Base-by-base conservation (phyloP, 2,888 invertebrate genomes). In the Cosmia pyralina region DNA sequence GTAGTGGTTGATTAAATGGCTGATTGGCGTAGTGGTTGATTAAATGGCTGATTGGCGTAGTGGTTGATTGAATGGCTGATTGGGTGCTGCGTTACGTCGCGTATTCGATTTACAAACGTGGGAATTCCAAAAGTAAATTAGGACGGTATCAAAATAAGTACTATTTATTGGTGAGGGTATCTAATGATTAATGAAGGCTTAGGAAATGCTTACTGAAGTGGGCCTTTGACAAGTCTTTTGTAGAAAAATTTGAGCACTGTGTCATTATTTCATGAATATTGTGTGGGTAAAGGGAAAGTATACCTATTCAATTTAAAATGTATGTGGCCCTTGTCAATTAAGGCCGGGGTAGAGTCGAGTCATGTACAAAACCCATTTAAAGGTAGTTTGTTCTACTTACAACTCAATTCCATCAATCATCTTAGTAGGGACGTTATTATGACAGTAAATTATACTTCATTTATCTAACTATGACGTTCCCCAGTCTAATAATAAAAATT, bases 281-380 rank as follows among this genome's bases (percentile, higher is more conserved):
- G 5, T 34, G 48, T 63, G 28, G 4, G n/a, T 34, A 46, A 19
- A 28, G 19, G 4, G 28, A 63, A 63, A 17, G n/a, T n/a, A 0
- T 34, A 50, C 50, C 5, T 34, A n/a, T 52, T 34, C 46, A 62
- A 66, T 72, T 57, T 2, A 78, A 41, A 77, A 72, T 77, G 6
- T 52, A 66, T 50, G 28, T 22, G 41, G 3, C 13, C 17, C 4
- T 19, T 7, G 65, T 70, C 60, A 68, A 68, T 72, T 77, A 41
- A 72, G 65, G 65, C 28, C 78, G 66, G 15, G 38, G 44, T 60
- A 46, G 34, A 64, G 22, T 69, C 52, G 34, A 55, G n/a, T 71
- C 8, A n/a, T 60, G 60, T 67, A 60, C 53, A 28, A n/a, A 75
- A 62, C 50, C 13, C 34, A 72, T 17, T 50, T 17, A 41, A 63